Conservation (phyloP, 2,113 vertebrate species). For the Bos taurus region ARS-UCD2.0 NC_037347.1:32589001-32589500, state of each 20-base stretch:
- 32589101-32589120: background rate
- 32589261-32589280: background rate
- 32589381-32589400: background rate
- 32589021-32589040: background rate
- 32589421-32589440: background rate
- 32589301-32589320: background rate
- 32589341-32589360: slow-evolving; percentile 2
- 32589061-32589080: background rate
- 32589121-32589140: background rate
- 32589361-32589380: background rate
- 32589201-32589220: background rate
- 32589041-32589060: too few species aligned
- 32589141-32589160: background rate
- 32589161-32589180: background rate
- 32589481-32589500: slow-evolving; percentile 13
- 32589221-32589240: background rate
- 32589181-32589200: background rate
- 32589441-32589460: background rate
- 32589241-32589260: background rate
- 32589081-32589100: background rate
- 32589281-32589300: background rate
- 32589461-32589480: background rate
- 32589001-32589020: background rate
- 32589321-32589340: slow-evolving; percentile 17
- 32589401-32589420: background rate